Evolutionary conservation across 1,140 invertebrate species (phyloP), one percentile per base, ranked within the genome.

Genomic region (Micrasema minimum): DNA sequence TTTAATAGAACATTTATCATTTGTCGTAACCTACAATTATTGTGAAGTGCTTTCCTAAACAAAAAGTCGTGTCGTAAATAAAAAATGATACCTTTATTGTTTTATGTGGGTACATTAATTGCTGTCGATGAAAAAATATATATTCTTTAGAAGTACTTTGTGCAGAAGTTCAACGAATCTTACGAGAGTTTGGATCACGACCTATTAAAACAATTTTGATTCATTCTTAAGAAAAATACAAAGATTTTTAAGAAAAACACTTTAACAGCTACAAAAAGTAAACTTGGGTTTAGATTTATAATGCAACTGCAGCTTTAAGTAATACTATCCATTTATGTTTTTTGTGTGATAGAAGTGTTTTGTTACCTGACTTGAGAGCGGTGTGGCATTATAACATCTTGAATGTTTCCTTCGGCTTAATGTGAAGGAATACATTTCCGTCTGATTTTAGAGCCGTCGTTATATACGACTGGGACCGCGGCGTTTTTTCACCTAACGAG

Each of bases 1-100:
- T 74, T 74, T 71, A 74, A 74, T 74, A 68, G 46, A 70, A 68
- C 72, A 71, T 74, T 69, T 70, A 74, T 74, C 72, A 74, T 74
- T 74, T 74, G 23, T 59, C 35, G 61, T 69, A 71, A 71, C 72
- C 72, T 74, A 45, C 67, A 71, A 74, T 74, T 74, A 74, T 55
- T 68, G 31, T 38, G 20, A 55, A 55, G 37, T 68, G 67, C 55
- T 61, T 50, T 69, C 38, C 18, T 41, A 61, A 50, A 61, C 55
- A 69, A 62, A 62, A 62, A 43, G 20, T 43, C 10, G 41, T 20
- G 12, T 57, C 53, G 14, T 57, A 53, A 53, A 66, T 38, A 66
- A 38, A 66, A 66, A 66, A 66, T 41, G 48, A 46, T 53, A 66
- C 50, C 46, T 66, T 53, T 59, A 69, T 68, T 69, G 64, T 69